Evolutionary conservation across 2,113 vertebrate species (phyloP), one percentile per base, ranked within the genome.

Genomic region (Oplegnathus fasciatus): DNA sequence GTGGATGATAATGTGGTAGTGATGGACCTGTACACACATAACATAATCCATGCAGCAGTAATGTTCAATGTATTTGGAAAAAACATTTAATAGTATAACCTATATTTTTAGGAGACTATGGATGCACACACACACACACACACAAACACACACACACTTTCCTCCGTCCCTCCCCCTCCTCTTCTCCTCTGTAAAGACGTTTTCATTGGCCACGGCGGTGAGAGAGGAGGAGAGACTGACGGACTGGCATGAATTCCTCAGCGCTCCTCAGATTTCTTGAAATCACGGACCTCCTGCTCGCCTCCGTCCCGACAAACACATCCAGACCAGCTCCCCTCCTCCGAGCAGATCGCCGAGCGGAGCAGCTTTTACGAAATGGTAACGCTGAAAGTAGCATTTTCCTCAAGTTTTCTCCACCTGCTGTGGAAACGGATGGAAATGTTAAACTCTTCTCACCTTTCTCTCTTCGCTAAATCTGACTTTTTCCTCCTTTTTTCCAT

Each of bases 191-290:
- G 78, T 75, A 42, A 75, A 50, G 75, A 52, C 65, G 7, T 88
- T 90, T 84, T 86, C 64, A 93, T 91, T 92, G 94, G 94, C 85
- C 81, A 80, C 81, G 83, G 86, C 67, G 71, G 2, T 0, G 60
- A 42, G 67, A 42, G 86, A 89, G 89, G 89, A 92, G 93, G 89
- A 75, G 89, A 85, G 77, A 74, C 83, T 52, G 84, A 90, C 73
- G 67, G 86, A 83, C 80, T 62, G 84, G 64, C 87, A 85, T 84
- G 88, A 91, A 96, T 96, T 95, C 95, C 95, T 95, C 92, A 86
- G 92, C 88, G 89, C 94, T 91, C 92, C 92, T 93, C 92, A 93
- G 86, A 94, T 94, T 95, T 95, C 94, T 92, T 86, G 73, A 85
- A 89, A 91, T 74, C 91, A 5, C 90, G 80, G 91, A 86, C 80